Percentiles rank a stretch among this genome's conserved stretches.
phyloP scores from a whole-genome alignment of 2,797 vertebrate species.

The Cynopterus sphinx region DNA sequence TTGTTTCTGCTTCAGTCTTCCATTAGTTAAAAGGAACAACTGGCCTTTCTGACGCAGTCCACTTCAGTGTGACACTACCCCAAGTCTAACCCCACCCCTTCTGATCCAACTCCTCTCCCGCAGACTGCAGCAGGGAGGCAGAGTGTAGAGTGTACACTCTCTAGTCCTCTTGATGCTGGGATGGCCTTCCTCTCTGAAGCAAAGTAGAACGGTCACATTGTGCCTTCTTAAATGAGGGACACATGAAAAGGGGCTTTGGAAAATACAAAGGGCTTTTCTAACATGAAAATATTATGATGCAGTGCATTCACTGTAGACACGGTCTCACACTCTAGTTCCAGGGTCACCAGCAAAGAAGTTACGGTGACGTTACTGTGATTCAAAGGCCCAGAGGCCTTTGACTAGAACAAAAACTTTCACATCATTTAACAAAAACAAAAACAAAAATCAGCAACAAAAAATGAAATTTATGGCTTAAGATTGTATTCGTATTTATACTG shows the following conservation, averaged over 20 bases:
- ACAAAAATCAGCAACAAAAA: not conserved
- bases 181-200: not conserved
- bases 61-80: not conserved
- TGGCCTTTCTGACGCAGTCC: not conserved
- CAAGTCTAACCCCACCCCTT: not conserved
- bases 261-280: not conserved
- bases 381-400: not conserved
- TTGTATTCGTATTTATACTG: not conserved
- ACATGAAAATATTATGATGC: not conserved
- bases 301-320: fast-evolving
- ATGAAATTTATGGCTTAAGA: constrained; percentile 25
- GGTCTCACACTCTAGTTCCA: not conserved
- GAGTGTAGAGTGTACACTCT: not conserved
- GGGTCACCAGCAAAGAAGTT: not conserved
- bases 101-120: not conserved
- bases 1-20: not conserved
- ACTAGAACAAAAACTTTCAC: constrained; percentile 26
- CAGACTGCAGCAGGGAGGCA: not conserved
- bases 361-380: not conserved
- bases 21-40: not conserved
- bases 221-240: not conserved
- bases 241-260: not conserved
- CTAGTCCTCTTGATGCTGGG: not conserved
- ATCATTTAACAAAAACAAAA: not conserved
- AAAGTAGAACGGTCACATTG: not conserved